Conservation (phyloP, 2,888 invertebrate genomes). For the Ypsolopha scabrella region DNA sequence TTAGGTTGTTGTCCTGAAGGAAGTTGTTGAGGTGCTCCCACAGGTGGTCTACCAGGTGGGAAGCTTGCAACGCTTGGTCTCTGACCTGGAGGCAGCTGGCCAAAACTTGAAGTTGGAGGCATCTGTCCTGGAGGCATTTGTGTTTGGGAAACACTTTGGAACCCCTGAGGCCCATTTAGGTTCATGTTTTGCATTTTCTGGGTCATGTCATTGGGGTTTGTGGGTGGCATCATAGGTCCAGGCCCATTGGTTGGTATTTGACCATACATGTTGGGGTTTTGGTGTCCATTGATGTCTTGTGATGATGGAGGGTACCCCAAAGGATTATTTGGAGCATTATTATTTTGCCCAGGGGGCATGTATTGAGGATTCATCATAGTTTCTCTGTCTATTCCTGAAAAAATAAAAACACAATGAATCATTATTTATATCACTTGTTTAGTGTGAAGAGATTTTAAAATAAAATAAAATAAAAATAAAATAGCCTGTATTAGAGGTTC, state of each 20-base stretch:
- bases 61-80: conserved; percentile 19
- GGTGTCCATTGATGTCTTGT: conserved; percentile 53
- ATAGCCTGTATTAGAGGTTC: too few species aligned
- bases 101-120: conserved; percentile 36
- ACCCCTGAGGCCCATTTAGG: conserved; percentile 46
- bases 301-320: conserved; percentile 39
- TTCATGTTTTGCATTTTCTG: conserved; percentile 62
- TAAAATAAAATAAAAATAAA: too few species aligned
- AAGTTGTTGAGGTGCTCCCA: conserved; percentile 17
- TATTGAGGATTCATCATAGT: conserved; percentile 59
- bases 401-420: too few species aligned
- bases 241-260: conserved; percentile 19
- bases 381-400: not conserved
- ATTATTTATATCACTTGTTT: too few species aligned
- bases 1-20: conserved; percentile 23
- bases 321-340: conserved; percentile 53
- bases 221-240: conserved; percentile 21
- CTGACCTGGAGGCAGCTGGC: conserved; percentile 31
- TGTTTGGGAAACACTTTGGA: conserved; percentile 26
- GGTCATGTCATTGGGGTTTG: conserved; percentile 36
- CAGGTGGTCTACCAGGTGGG: conserved; percentile 10
- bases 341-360: conserved; percentile 57
- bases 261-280: conserved; percentile 45
- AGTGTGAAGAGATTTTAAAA: too few species aligned
- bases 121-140: conserved; percentile 40